A percentile compares a stretch with the other conserved stretches of the same genome.
Conservation (phyloP, 2,113 vertebrate species). For the Orthonyx spaldingii region DNA sequence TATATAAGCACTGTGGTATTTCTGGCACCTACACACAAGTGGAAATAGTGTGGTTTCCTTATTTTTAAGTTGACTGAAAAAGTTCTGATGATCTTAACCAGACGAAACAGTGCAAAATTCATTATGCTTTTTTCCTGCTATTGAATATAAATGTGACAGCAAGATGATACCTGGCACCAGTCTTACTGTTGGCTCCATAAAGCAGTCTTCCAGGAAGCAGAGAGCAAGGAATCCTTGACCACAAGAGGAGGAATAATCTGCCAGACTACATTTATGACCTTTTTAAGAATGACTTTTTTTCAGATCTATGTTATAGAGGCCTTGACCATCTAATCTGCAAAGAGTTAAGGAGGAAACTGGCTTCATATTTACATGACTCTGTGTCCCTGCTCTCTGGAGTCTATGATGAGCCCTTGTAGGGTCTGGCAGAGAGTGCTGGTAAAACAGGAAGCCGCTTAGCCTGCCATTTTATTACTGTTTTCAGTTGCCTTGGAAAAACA, state of each 20-base stretch:
- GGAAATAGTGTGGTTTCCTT: not conserved
- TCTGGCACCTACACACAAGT: not conserved
- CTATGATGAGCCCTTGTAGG: not conserved
- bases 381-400: not conserved
- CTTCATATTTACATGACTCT: not conserved
- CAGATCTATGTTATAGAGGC: not conserved
- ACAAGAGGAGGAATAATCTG: not conserved
- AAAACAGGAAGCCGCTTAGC: not conserved
- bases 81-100: not conserved
- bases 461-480: not conserved
- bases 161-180: not conserved
- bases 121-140: not conserved
- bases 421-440: not conserved
- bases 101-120: not conserved
- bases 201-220: not conserved
- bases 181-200: not conserved
- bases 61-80: not conserved
- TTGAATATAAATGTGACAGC: not conserved
- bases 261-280: not conserved
- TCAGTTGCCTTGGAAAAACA: not conserved
- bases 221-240: not conserved
- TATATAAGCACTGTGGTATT: not conserved
- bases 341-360: not conserved
- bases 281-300: not conserved
- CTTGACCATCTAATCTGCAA: not conserved